Conservation (phyloP, 2,797 vertebrate genomes). For the Lacerta bilineata region DNA sequence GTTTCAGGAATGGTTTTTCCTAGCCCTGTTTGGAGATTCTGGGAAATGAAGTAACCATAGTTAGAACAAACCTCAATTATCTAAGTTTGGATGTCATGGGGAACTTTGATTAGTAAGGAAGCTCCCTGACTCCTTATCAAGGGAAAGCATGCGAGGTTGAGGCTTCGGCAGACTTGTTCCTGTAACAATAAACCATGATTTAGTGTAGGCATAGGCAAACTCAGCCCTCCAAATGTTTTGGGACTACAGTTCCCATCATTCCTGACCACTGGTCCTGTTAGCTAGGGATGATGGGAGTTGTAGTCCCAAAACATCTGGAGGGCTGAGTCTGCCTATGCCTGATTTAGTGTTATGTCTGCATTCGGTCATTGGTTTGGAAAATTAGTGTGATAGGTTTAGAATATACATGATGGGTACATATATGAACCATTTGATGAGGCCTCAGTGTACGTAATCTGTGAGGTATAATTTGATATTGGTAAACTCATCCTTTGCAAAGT, state of each 20-base stretch:
- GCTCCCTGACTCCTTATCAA: not conserved
- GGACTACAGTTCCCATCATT: too few species aligned
- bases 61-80: not conserved
- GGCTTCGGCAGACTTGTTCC: not conserved
- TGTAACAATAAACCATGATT: not conserved
- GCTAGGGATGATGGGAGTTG: too few species aligned
- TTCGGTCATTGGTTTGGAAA: not conserved
- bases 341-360: not conserved
- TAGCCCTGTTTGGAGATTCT: too few species aligned
- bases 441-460: not conserved
- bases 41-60: not conserved
- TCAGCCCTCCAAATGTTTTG: too few species aligned
- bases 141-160: not conserved
- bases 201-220: too few species aligned
- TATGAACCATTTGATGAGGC: not conserved
- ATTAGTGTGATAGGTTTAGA: not conserved
- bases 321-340: not conserved
- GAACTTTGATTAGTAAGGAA: too few species aligned
- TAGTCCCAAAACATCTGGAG: too few species aligned
- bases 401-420: not conserved
- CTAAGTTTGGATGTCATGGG: too few species aligned
- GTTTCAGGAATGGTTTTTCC: too few species aligned
- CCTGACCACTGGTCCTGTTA: too few species aligned
- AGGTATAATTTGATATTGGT: not conserved
- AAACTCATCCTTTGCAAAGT: not conserved